A percentile compares a stretch with the other conserved stretches of the same genome.
These are phyloP conservation scores for Stichopus chloronotus DNA, from an alignment of 35 echinoderm and acorn worm species.

Conservation along the genomic window DNA sequence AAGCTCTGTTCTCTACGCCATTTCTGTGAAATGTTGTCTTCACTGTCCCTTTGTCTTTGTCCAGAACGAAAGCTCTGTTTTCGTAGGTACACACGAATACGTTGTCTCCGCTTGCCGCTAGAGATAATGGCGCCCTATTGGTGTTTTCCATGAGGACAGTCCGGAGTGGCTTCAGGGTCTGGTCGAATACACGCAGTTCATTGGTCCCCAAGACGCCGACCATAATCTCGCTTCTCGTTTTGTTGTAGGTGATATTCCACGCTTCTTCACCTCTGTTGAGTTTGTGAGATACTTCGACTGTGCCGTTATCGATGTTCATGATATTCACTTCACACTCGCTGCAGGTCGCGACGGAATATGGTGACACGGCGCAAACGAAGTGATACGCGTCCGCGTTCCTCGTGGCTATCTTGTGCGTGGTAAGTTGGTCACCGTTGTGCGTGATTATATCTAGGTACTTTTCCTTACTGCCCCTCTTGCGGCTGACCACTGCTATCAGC, in stretches of 20 bases:
- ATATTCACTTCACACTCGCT: slow-evolving; percentile 10
- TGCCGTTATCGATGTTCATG: slow-evolving; percentile 36
- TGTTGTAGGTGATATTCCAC: slow-evolving; percentile 43
- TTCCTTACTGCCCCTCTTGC: slow-evolving; percentile 18
- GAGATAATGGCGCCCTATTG: slow-evolving; percentile 7
- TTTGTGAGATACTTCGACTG: neutral
- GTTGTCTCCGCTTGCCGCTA: neutral
- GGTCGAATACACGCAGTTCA: slow-evolving; percentile 20
- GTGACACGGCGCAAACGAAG: slow-evolving; percentile 24
- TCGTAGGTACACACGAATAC: slow-evolving; percentile 48
- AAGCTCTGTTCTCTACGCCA: slow-evolving; percentile 29
- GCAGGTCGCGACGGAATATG: neutral
- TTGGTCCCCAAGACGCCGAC: slow-evolving; percentile 32
- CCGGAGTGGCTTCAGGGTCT: neutral
- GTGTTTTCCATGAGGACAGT: slow-evolving; percentile 9
- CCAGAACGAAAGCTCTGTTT: slow-evolving; percentile 34
- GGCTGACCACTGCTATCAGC: slow-evolving; percentile 8
- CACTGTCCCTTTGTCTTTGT: slow-evolving; percentile 5
- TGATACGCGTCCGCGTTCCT: neutral
- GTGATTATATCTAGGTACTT: slow-evolving; percentile 17
- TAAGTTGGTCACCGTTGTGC: neutral
- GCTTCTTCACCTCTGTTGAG: slow-evolving; percentile 28
- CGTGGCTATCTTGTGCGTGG: slow-evolving; percentile 1
- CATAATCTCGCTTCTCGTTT: neutral
- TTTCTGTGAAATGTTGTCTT: slow-evolving; percentile 23